phyloP scores from a whole-genome alignment of 2,888 invertebrate species.

The Piscicola geometra region DNA sequence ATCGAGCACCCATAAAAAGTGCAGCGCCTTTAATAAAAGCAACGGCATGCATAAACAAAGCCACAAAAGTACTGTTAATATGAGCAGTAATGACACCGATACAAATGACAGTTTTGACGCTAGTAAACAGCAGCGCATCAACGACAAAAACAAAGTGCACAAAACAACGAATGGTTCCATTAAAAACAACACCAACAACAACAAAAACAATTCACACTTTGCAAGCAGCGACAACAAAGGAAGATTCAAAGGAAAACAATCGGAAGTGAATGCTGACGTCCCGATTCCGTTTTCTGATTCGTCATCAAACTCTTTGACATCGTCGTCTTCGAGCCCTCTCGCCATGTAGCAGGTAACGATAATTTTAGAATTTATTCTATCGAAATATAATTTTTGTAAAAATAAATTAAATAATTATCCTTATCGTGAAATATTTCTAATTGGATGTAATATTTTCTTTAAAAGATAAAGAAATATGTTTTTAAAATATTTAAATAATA shows the following conservation, averaged over 20 bases:
- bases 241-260: neutral
- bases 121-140: neutral
- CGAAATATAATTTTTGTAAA: too few relatives aligned
- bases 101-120: neutral
- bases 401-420: too few relatives aligned
- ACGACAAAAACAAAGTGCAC: neutral
- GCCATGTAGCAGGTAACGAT: slow-evolving; percentile 6
- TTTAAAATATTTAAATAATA: too few relatives aligned
- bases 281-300: neutral
- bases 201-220: neutral
- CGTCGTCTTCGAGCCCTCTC: neutral
- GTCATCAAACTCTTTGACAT: neutral
- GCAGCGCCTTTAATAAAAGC: neutral
- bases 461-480: too few relatives aligned
- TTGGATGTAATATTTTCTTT: too few relatives aligned
- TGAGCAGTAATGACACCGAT: neutral
- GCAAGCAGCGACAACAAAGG: slow-evolving; percentile 1
- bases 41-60: neutral
- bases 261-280: neutral
- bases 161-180: neutral
- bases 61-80: neutral
- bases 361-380: too few relatives aligned
- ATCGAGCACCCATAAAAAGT: neutral
- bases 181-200: neutral
- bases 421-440: too few relatives aligned